Conservation (phyloP, 2,797 vertebrate genomes). For the Amphiprion clarkii region DNA sequence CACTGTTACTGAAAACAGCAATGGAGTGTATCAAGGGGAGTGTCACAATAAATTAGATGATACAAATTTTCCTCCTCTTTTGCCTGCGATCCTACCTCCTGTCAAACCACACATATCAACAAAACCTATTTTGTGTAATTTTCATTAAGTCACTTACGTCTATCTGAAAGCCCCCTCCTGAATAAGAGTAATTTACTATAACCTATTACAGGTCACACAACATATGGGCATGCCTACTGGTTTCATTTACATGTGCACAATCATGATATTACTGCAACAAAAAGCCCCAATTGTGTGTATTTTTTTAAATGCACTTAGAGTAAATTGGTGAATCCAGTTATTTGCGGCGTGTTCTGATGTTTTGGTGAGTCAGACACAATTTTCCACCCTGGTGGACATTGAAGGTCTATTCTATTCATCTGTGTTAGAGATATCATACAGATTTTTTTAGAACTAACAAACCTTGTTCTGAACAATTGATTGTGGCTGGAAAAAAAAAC, state of each 20-base stretch:
- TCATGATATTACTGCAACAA: background rate
- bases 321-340: background rate
- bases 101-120: background rate
- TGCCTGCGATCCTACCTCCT: background rate
- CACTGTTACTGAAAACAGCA: constrained; percentile 33
- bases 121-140: background rate
- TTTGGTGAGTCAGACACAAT: background rate
- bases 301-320: background rate
- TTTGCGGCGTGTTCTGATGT: background rate
- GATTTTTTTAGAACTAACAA: too few relatives aligned
- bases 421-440: too few relatives aligned
- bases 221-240: background rate
- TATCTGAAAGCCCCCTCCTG: background rate
- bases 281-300: background rate
- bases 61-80: background rate
- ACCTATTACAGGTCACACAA: background rate
- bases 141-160: background rate
- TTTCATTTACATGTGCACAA: background rate
- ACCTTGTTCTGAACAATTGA: too few relatives aligned
- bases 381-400: background rate
- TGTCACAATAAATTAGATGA: constrained; percentile 4
- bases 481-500: too few relatives aligned
- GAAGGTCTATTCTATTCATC: background rate
- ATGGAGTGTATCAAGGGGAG: background rate
- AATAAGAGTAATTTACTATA: background rate